Evolutionary conservation across 2,113 vertebrate genomes (phyloP).

Genomic region (Phycodurus eques): DNA sequence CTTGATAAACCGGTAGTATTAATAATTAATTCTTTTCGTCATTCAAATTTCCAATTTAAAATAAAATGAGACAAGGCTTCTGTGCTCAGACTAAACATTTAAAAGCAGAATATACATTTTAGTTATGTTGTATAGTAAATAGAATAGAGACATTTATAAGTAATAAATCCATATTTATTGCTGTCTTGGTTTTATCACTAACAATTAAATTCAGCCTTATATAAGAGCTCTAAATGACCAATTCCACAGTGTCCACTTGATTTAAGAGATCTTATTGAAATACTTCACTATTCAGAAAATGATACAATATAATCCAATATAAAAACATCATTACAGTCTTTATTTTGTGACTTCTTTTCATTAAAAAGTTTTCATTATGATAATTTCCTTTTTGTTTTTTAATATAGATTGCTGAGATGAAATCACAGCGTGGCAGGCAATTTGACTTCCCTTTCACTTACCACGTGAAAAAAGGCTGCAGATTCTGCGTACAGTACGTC

Average conservation of each 20-base stretch:
- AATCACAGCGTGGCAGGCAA: neutral
- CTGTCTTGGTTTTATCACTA: neutral
- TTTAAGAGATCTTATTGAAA: no score
- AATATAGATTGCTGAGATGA: neutral
- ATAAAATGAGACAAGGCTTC: neutral
- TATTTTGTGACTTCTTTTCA: neutral
- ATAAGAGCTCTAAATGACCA: no score
- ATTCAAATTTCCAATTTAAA: neutral
- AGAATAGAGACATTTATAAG: neutral
- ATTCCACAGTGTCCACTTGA: no score
- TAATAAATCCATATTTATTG: neutral
- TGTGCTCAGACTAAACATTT: neutral
- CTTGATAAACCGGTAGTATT: constrained; percentile 5
- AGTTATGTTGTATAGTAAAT: neutral
- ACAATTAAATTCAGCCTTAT: neutral
- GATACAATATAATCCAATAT: neutral
- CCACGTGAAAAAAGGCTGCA: neutral
- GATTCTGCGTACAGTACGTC: neutral
- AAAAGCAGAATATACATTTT: neutral
- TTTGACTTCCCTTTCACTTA: neutral
- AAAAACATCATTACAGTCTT: neutral
- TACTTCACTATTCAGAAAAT: neutral
- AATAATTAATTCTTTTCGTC: neutral
- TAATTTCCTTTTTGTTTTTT: neutral
- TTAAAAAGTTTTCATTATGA: neutral